Conservation (phyloP, 2,113 vertebrate genomes). For the Piprites chloris region DNA sequence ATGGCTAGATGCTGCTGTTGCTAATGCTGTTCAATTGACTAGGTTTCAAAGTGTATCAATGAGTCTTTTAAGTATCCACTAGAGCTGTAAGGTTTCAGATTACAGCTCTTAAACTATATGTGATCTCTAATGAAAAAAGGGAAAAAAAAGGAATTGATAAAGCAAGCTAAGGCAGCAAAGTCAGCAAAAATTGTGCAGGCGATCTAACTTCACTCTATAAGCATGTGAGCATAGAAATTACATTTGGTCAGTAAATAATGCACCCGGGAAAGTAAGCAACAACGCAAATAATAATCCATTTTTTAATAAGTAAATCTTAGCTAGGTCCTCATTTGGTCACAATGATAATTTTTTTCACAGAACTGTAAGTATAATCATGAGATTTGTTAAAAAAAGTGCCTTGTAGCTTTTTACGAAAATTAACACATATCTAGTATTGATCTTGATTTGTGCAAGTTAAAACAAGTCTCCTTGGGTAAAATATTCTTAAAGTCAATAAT, state of each 20-base stretch:
- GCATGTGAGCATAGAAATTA: slow-evolving; percentile 51
- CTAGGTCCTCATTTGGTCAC: slow-evolving; percentile 50
- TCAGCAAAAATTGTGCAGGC: slow-evolving; percentile 61
- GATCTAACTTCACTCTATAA: slow-evolving; percentile 40
- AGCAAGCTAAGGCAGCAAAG: slow-evolving; percentile 39
- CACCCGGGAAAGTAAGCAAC: slow-evolving; percentile 56
- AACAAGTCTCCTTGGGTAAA: slow-evolving; percentile 70
- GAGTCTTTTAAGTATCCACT: slow-evolving; percentile 50
- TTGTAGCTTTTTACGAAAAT: slow-evolving; percentile 71
- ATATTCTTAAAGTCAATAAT: slow-evolving; percentile 76
- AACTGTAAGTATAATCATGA: slow-evolving; percentile 52
- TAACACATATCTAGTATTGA: slow-evolving; percentile 74
- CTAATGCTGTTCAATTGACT: slow-evolving; percentile 59
- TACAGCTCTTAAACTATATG: slow-evolving; percentile 59
- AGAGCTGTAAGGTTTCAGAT: slow-evolving; percentile 63
- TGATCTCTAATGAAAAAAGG: slow-evolving; percentile 53
- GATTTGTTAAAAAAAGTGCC: slow-evolving; percentile 66
- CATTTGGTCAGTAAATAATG: slow-evolving; percentile 49
- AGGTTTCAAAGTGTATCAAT: slow-evolving; percentile 67
- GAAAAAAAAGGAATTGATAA: background rate
- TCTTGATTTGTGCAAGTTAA: slow-evolving; percentile 75
- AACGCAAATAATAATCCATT: slow-evolving; percentile 70
- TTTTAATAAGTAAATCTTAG: slow-evolving; percentile 70
- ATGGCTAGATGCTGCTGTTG: slow-evolving; percentile 37
- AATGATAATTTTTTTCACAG: slow-evolving; percentile 35